These are phyloP conservation scores for Boloria selene DNA, from an alignment of 2,888 invertebrate species.

Conservation along the genomic window DNA sequence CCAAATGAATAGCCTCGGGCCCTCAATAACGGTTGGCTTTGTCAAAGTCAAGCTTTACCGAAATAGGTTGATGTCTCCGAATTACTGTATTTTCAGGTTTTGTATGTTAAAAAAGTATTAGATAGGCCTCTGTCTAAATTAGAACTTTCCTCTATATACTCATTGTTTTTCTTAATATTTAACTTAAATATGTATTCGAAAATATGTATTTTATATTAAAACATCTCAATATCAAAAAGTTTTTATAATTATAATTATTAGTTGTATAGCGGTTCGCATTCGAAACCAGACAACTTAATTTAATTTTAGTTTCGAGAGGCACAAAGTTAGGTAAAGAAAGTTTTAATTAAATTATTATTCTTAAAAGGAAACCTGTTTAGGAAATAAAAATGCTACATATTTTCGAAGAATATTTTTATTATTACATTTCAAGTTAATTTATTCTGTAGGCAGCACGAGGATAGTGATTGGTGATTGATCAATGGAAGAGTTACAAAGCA, in stretches of 20 bases:
- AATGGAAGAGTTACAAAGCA: no score
- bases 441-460: no score
- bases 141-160: background rate
- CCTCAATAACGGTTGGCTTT: constrained; percentile 17
- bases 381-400: background rate
- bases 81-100: constrained; percentile 11
- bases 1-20: constrained; percentile 24
- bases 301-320: background rate
- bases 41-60: constrained; percentile 14
- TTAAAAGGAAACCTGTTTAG: background rate
- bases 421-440: no score
- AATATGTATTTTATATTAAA: background rate
- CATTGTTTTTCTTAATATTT: background rate
- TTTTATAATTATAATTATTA: no score
- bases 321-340: background rate
- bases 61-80: constrained; percentile 8
- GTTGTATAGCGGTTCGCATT: background rate
- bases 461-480: no score
- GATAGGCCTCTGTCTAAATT: background rate
- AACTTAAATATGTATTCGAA: background rate
- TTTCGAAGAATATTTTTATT: no score
- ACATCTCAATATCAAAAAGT: background rate
- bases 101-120: background rate
- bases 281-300: background rate
- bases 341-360: constrained; percentile 5